Conservation (phyloP, 2,888 invertebrate genomes). For the Pristionchus mayeri region DNA sequence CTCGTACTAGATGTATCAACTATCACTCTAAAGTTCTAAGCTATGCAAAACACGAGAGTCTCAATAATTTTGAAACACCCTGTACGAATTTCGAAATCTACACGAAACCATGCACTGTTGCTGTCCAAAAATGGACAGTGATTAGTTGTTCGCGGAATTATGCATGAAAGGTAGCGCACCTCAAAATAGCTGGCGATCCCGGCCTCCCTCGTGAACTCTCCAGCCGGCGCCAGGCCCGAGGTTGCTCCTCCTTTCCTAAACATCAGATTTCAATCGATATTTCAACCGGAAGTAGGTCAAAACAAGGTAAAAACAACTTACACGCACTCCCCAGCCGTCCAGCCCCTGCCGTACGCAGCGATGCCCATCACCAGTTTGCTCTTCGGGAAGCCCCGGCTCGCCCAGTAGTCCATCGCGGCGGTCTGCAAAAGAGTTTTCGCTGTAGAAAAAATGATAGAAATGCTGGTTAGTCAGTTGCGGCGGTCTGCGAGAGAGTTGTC, state of each 20-base stretch:
- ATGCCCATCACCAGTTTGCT: conserved; percentile 59
- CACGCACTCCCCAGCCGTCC: conserved; percentile 52
- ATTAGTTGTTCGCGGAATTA: no score
- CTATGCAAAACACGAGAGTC: no score
- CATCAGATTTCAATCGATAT: not conserved
- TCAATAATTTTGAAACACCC: no score
- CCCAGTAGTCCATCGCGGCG: conserved; percentile 86
- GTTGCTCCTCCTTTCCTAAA: not conserved
- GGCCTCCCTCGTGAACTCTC: conserved; percentile 87
- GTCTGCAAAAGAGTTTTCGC: not conserved
- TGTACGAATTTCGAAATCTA: no score
- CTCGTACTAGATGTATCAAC: no score
- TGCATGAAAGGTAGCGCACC: no score
- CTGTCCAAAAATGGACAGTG: no score
- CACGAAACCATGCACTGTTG: no score
- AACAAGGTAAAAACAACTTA: not conserved
- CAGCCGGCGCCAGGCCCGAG: not conserved
- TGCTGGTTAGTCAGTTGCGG: not conserved
- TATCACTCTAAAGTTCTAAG: no score
- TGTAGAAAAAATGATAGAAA: not conserved
- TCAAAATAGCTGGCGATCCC: conserved; percentile 96
- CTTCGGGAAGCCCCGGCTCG: conserved; percentile 56
- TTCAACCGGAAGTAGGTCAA: not conserved
- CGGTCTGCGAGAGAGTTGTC: not conserved
- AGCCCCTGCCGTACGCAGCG: conserved; percentile 62